Evolutionary conservation across 2,113 vertebrate genomes (phyloP), one percentile per base, ranked within the genome.

Genomic region (Tachuris rubrigastra): DNA sequence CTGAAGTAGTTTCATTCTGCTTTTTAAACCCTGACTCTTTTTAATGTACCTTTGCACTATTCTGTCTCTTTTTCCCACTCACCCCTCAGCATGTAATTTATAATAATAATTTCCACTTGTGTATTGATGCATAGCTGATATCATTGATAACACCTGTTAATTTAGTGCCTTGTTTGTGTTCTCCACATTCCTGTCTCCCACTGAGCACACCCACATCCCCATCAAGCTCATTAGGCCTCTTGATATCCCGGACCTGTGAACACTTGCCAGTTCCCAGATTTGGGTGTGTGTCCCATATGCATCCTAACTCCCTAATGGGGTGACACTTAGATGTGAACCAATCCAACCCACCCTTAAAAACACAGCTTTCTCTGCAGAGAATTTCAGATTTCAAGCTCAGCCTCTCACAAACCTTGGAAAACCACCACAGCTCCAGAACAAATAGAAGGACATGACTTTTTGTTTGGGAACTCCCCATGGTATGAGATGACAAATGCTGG

Each of bases 201-300:
- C 42, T 77, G 72, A 50, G 46, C 67, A 92, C 83, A 77, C 88
- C 85, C 69, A 89, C 0, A 0, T 52, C 44, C 23, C 46, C 12
- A 35, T 52, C 35, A 41, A 25, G 27, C 25, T 84, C 47, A 8
- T 0, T 67, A 9, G 42, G 19, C 6, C 28, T 90, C 47, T 35
- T 66, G 59, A 27, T 96, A 82, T 47, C 81, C 33, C 68, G 59
- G 39, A 71, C 50, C 47, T 37, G 27, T 58, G 73, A 73, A 44
- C 30, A 9, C 33, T 67, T 89, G 79, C 83, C 60, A 50, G 68
- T 95, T 95, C 50, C 68, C 92, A 95, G 30, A 44, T 59, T 22
- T 89, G 89, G 76, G 88, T 59, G 76, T 90, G 85, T 77, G 27
- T n/a, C 41, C 65, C 25, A 33, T 35, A 50, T 69, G 67, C 33